A percentile compares a stretch with the other conserved stretches of the same genome.
These are phyloP conservation scores for Platysteira castanea DNA, from an alignment of 2,113 vertebrate species.

Conservation along the genomic window DNA sequence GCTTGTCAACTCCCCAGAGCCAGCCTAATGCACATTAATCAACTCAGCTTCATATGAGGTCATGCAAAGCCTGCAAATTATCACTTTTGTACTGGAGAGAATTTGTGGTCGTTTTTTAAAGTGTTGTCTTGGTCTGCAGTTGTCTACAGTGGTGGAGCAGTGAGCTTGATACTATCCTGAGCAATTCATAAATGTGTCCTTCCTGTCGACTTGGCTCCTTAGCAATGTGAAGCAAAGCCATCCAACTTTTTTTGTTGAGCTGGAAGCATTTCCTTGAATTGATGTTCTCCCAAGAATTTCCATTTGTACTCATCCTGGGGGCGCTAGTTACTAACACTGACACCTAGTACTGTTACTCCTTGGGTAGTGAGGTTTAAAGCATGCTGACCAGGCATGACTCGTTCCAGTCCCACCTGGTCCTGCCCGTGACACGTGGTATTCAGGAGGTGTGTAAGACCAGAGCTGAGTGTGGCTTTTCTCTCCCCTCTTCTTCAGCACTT, in stretches of 20 bases:
- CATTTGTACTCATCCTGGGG: background rate
- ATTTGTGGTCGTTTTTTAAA: background rate
- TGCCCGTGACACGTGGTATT: rapidly evolving
- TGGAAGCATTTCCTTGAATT: background rate
- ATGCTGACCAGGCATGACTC: background rate
- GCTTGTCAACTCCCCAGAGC: constrained; percentile 13
- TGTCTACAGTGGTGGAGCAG: background rate
- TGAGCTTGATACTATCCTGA: background rate
- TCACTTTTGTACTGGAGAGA: constrained; percentile 11
- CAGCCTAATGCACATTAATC: background rate
- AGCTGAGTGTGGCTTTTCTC: background rate
- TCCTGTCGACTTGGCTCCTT: background rate
- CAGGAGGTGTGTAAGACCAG: background rate
- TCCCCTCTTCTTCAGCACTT: background rate
- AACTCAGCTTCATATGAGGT: constrained; percentile 41
- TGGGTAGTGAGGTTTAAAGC: background rate
- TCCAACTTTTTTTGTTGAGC: background rate
- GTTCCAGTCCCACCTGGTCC: background rate
- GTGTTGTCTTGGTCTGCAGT: background rate
- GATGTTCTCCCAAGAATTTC: background rate
- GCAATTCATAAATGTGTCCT: background rate
- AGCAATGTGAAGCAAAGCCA: background rate
- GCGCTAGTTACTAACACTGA: background rate
- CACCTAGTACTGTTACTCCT: background rate
- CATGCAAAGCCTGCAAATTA: constrained; percentile 52